A percentile compares a stretch with the other conserved stretches of the same genome.
Evolutionary conservation across 2,888 invertebrate species (phyloP).

Genomic region (Amblyjoppa proteus): DNA sequence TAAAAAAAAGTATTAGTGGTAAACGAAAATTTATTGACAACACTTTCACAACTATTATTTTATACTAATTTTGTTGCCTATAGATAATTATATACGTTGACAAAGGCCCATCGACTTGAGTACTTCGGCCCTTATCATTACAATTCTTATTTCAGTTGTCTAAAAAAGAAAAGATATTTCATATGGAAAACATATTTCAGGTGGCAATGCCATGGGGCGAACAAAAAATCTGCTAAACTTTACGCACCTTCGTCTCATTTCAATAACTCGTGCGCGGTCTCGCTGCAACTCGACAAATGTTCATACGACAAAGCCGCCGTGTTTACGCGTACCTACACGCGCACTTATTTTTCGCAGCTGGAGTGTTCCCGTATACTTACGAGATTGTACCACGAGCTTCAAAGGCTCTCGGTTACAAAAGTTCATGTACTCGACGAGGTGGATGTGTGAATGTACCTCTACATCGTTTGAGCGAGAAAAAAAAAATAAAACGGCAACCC

Average conservation of each 20-base stretch:
- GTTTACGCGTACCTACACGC: background rate
- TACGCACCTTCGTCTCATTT: background rate
- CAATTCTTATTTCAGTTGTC: no score
- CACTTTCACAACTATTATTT: no score
- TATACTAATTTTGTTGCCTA: no score
- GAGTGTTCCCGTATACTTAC: slow-evolving; percentile 4
- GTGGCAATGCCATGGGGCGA: background rate
- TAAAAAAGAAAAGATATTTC: no score
- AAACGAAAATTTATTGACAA: no score
- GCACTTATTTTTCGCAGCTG: background rate
- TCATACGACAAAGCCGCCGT: background rate
- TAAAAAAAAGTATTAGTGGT: no score
- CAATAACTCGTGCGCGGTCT: background rate
- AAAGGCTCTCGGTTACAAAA: slow-evolving; percentile 45
- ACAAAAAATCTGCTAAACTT: background rate
- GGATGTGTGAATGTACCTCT: background rate
- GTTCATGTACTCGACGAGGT: slow-evolving; percentile 5
- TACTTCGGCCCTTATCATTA: no score
- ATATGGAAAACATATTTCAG: background rate
- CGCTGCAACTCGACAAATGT: background rate
- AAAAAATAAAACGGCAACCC: slow-evolving; percentile 27
- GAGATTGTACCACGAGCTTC: slow-evolving; percentile 34
- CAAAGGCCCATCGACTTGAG: no score
- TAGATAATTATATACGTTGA: no score
- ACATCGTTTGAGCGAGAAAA: background rate